Evolutionary conservation across 2,888 invertebrate species (phyloP), one percentile per base, ranked within the genome.

Genomic region (Trissoscelio sp.): DNA sequence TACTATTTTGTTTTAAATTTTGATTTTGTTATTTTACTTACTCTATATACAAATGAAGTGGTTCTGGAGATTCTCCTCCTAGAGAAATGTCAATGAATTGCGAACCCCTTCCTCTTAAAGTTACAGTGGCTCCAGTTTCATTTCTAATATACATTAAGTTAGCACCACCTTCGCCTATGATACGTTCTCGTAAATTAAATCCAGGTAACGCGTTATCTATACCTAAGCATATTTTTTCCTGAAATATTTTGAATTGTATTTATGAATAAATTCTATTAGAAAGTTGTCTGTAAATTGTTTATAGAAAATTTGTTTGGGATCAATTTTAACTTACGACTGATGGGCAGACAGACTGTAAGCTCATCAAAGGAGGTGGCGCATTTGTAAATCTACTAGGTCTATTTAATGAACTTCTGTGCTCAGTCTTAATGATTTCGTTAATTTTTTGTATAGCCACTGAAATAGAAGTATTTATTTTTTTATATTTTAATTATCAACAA

Each of bases 121-220:
- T 94, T 37, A 96, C 95, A 83, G 94, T 94, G 2, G 95, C 96
- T 22, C 96, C 96, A 3, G 96, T 96, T 91, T 96, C 96, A 64
- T 94, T 94, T 84, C 95, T 93, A 84, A 96, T 96, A 86, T 96
- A 96, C 87, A 95, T 94, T 86, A 96, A 92, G 92, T 95, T 95
- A 22, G 95, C 94, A 64, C 94, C 95, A 87, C 94, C 94, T 88
- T 93, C 92, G 67, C 96, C 96, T 83, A 95, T 92, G 85, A 96
- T 94, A 87, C 96, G 95, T 83, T 94, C 94, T 88, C 95, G 94
- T 85, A 96, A 94, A 90, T 96, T 95, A 90, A 96, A 96, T 81
- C 94, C 93, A 82, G 94, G 94, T 24, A 96, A 95, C 62, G 95
- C 95, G 92, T 95, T 94, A 87, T 96, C 96, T 85, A 96, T 92